Percentiles rank a stretch among this genome's conserved stretches.
phyloP scores from a whole-genome alignment of 2,888 invertebrate genomes.

The Hemistola chrysoprasaria region DNA sequence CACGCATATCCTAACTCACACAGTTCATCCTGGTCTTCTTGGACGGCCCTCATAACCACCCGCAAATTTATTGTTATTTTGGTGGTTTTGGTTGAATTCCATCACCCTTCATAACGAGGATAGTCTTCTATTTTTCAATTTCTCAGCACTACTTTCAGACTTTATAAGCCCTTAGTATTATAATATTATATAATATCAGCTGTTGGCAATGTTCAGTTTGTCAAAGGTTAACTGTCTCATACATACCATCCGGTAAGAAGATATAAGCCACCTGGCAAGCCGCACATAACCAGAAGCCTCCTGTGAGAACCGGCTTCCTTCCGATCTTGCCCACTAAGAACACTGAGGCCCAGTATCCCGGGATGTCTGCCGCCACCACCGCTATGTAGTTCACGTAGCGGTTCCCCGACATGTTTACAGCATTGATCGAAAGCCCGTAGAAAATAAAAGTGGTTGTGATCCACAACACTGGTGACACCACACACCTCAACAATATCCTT shows the following conservation, averaged over 20 bases:
- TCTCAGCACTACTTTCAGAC: no score
- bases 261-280: slow-evolving; percentile 79
- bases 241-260: slow-evolving; percentile 74
- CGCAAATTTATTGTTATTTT: no score
- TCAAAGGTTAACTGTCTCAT: no score
- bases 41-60: no score
- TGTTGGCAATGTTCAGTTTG: no score
- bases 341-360: slow-evolving; percentile 84
- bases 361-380: slow-evolving; percentile 84
- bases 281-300: slow-evolving; percentile 82
- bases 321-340: slow-evolving; percentile 83
- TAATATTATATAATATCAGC: no score
- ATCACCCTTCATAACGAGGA: no score
- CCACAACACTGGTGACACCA: slow-evolving; percentile 81
- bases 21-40: no score
- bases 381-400: slow-evolving; percentile 84
- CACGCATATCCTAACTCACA: no score
- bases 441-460: slow-evolving; percentile 85
- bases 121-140: no score
- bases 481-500: slow-evolving; percentile 40
- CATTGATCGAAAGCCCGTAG: slow-evolving; percentile 85
- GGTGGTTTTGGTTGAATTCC: no score
- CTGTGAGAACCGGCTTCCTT: slow-evolving; percentile 80
- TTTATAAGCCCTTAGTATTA: no score
- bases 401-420: slow-evolving; percentile 84